phyloP scores from a whole-genome alignment of 1,140 invertebrate genomes.

The Neelides sp. region DNA sequence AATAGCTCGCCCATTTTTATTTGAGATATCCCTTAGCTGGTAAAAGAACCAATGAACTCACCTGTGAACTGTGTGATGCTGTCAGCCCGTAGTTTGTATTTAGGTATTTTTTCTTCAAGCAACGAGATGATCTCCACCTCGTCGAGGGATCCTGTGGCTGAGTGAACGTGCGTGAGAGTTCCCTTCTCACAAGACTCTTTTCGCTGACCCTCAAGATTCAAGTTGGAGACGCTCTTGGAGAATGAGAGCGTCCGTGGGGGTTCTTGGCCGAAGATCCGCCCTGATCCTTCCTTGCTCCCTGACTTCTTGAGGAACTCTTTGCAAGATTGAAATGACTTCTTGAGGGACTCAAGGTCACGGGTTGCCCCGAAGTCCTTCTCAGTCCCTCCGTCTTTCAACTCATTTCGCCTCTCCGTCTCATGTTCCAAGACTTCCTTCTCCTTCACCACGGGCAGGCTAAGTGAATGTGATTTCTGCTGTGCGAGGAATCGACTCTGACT shows the following conservation, averaged over 20 bases:
- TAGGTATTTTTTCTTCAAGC: constrained; percentile 86
- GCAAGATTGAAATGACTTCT: constrained; percentile 16
- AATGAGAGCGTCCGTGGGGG: too few species aligned
- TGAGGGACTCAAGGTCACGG: neutral
- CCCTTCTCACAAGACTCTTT: constrained; percentile 18
- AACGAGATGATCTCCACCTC: constrained; percentile 90
- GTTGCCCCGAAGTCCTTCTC: constrained; percentile 9
- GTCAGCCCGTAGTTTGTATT: constrained; percentile 83
- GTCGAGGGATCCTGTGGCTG: constrained; percentile 12
- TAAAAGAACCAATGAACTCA: constrained; percentile 36
- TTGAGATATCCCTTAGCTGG: neutral
- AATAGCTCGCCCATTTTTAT: too few species aligned
- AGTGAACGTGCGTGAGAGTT: constrained; percentile 17
- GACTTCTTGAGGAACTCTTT: constrained; percentile 25
- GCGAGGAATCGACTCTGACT: constrained; percentile 22
- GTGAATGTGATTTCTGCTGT: constrained; percentile 18
- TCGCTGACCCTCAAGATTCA: too few species aligned
- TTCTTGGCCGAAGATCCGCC: constrained; percentile 1
- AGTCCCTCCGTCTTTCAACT: constrained; percentile 12
- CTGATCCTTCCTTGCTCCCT: constrained; percentile 7
- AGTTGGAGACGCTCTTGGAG: too few species aligned
- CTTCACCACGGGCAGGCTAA: constrained; percentile 10
- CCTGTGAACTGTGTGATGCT: constrained; percentile 84
- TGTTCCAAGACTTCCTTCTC: constrained; percentile 1
- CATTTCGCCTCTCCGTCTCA: constrained; percentile 27